Base-by-base conservation (phyloP, 2,888 invertebrate genomes). In the Helobdella robusta region DNA sequence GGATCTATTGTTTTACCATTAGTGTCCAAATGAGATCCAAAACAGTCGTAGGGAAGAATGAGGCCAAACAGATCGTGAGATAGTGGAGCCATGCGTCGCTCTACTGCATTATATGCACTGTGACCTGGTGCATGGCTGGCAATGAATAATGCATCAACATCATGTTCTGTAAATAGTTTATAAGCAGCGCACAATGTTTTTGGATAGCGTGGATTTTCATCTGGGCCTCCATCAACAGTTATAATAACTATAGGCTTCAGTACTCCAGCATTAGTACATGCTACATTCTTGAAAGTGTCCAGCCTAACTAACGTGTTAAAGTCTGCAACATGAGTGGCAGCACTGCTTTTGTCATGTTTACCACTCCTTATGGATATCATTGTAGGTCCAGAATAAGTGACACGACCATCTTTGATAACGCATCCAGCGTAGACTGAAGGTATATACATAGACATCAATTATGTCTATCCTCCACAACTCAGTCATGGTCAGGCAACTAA, bases 241-340 rank as follows among this genome's bases (percentile, higher is more conserved):
- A 40, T 40, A 40, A 40, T 40, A 15, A 40, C 44, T 40, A 40
- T 40, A 40, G 44, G 44, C 44, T 40, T 40, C n/a, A 40, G 11
- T 40, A 40, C 11, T 40, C 44, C 44, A 40, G n/a, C 11, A 40
- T 40, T 40, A 15, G 44, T 40, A 40, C 44, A 40, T 40, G 44
- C n/a, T n/a, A 40, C 44, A 40, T 40, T 40, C 44, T 40, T 40
- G 44, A 40, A 40, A 40, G n/a, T 40, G n/a, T 40, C 44, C 44
- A 40, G n/a, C 11, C 11, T 15, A n/a, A 40, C 44, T 15, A 40
- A n/a, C 44, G n/a, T n/a, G n/a, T 40, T 11, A 40, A 40, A 40
- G n/a, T 40, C 44, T 40, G 44, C 44, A 40, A 40, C 44, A 40
- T 40, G 44, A 15, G 44, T 15, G 11, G 44, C 44, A 40, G 44